Conservation (phyloP, 2,888 invertebrate genomes). For the Anagyrus pseudococci region DNA sequence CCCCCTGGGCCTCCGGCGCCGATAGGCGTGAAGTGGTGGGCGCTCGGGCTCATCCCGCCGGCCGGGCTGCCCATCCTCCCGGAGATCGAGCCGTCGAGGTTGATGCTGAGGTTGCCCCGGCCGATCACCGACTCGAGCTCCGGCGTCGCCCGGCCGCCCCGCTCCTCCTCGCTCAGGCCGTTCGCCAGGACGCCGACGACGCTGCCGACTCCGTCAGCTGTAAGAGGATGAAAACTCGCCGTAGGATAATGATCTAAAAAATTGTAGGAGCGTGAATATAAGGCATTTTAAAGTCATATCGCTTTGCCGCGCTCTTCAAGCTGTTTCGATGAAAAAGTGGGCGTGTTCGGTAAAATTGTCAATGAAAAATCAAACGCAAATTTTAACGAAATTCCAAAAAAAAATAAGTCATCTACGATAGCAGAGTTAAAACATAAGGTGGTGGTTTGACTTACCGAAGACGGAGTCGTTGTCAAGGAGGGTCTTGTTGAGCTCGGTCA, state of each 20-base stretch:
- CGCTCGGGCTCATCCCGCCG: not conserved
- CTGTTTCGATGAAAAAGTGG: too few relatives aligned
- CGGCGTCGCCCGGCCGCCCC: slow-evolving; percentile 42
- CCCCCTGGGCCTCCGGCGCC: not conserved
- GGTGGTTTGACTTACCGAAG: slow-evolving; percentile 76
- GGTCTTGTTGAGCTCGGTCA: slow-evolving; percentile 82
- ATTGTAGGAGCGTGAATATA: too few relatives aligned
- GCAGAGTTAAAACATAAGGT: too few relatives aligned
- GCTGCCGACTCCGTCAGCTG: slow-evolving; percentile 65
- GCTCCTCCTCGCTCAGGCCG: slow-evolving; percentile 48
- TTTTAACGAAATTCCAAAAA: too few relatives aligned
- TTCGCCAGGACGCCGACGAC: slow-evolving; percentile 66
- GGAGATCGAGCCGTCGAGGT: slow-evolving; percentile 42
- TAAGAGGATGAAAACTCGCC: too few relatives aligned
- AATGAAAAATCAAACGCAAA: too few relatives aligned
- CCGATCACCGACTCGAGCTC: slow-evolving; percentile 41
- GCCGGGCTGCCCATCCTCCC: slow-evolving; percentile 42
- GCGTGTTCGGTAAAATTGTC: too few relatives aligned
- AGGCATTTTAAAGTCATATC: too few relatives aligned
- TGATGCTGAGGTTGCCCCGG: slow-evolving; percentile 14
- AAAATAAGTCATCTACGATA: too few relatives aligned
- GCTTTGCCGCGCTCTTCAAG: too few relatives aligned
- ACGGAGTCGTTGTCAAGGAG: slow-evolving; percentile 81
- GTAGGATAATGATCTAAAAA: too few relatives aligned
- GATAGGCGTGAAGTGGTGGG: not conserved